Evolutionary conservation across 2,888 invertebrate genomes (phyloP).

Genomic region (Parnassius orleans): DNA sequence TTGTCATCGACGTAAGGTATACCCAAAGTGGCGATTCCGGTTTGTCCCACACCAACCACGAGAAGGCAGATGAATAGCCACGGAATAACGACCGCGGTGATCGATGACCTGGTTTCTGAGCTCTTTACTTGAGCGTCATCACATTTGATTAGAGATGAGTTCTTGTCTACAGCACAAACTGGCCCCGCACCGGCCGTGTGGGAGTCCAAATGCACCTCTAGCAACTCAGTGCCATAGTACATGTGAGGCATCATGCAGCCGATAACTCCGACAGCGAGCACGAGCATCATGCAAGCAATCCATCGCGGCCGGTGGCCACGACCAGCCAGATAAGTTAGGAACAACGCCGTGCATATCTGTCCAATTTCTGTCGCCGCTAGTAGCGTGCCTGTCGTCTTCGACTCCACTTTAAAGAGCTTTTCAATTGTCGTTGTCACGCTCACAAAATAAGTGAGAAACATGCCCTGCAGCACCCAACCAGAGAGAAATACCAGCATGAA

Average conservation of each 20-base stretch:
- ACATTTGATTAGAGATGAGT: slow-evolving; percentile 62
- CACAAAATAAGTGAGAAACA: slow-evolving; percentile 97
- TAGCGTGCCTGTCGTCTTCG: slow-evolving; percentile 93
- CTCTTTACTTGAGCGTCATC: slow-evolving; percentile 83
- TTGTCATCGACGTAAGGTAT: slow-evolving; percentile 97
- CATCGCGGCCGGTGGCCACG: slow-evolving; percentile 95
- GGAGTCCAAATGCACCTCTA: slow-evolving; percentile 66
- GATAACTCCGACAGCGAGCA: slow-evolving; percentile 92
- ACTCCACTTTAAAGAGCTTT: slow-evolving; percentile 94
- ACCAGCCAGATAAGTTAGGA: slow-evolving; percentile 94
- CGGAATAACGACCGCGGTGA: slow-evolving; percentile 90
- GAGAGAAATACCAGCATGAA: slow-evolving; percentile 94
- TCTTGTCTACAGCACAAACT: slow-evolving; percentile 48
- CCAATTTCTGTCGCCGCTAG: slow-evolving; percentile 96
- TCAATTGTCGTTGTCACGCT: slow-evolving; percentile 96
- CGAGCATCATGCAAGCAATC: slow-evolving; percentile 96
- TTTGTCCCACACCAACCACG: slow-evolving; percentile 95
- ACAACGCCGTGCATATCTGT: slow-evolving; percentile 93
- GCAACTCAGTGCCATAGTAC: slow-evolving; percentile 88
- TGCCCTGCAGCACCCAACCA: slow-evolving; percentile 93
- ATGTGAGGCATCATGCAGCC: slow-evolving; percentile 94
- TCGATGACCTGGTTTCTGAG: slow-evolving; percentile 86
- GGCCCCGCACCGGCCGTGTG: slow-evolving; percentile 63
- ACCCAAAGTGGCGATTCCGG: slow-evolving; percentile 94
- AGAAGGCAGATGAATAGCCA: slow-evolving; percentile 94